phyloP scores from a whole-genome alignment of 2,113 vertebrate genomes.

The Scatophagus argus region DNA sequence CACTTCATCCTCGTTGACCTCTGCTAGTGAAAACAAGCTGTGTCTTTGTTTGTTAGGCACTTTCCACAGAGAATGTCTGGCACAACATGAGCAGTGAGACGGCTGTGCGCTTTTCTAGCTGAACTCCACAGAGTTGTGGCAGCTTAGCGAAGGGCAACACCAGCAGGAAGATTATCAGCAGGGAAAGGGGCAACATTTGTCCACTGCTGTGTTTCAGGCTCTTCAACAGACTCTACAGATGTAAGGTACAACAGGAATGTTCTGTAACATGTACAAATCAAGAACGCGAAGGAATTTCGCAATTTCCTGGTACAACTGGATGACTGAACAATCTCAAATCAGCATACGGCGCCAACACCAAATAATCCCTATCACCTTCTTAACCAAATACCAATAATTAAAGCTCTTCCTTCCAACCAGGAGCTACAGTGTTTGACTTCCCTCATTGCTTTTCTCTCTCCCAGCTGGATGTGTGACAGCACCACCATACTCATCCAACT shows the following conservation, averaged over 20 bases:
- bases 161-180: background rate
- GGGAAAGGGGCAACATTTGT: background rate
- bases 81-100: background rate
- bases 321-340: background rate
- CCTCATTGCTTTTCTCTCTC: background rate
- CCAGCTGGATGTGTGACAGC: background rate
- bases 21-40: background rate
- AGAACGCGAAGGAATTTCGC: too few relatives aligned
- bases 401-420: background rate
- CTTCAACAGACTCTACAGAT: background rate
- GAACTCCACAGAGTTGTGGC: background rate
- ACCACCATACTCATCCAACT: conserved; percentile 1
- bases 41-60: background rate
- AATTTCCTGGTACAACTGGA: background rate
- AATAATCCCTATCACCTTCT: background rate
- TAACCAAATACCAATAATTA: background rate
- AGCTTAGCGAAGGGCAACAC: background rate
- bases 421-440: background rate
- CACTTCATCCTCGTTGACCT: conserved; percentile 17
- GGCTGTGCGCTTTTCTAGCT: background rate
- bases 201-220: background rate
- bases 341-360: background rate
- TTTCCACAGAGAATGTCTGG: background rate
- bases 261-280: background rate
- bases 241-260: background rate